These are phyloP conservation scores for Plemyria rubiginata DNA, from an alignment of 2,888 invertebrate genomes.

Conservation along the genomic window DNA sequence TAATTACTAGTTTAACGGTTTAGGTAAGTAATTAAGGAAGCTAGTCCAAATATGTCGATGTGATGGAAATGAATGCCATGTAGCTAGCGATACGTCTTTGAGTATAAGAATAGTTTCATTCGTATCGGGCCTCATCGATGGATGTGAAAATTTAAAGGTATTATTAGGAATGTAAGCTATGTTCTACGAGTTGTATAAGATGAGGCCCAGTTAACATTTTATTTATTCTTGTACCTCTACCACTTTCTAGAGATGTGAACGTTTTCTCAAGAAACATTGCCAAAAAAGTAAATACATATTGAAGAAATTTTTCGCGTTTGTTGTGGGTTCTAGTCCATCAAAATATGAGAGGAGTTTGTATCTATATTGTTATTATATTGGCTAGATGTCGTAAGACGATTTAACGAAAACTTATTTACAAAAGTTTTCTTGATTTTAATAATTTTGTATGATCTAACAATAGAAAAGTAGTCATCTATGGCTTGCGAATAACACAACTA, in stretches of 20 bases:
- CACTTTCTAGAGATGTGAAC: conserved; percentile 47
- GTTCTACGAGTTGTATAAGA: conserved; percentile 32
- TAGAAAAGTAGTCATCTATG: conserved; percentile 77
- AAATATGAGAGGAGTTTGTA: conserved; percentile 70
- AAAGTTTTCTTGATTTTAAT: conserved; percentile 71
- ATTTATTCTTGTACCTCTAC: conserved; percentile 41
- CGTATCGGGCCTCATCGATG: conserved; percentile 45
- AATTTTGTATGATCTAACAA: conserved; percentile 79
- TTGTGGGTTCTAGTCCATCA: conserved; percentile 83
- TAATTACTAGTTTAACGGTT: conserved; percentile 76
- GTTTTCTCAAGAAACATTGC: conserved; percentile 53
- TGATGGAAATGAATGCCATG: conserved; percentile 81
- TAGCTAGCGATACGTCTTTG: conserved; percentile 64
- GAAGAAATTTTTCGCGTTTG: conserved; percentile 62
- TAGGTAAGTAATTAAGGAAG: conserved; percentile 81
- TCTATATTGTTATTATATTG: conserved; percentile 67
- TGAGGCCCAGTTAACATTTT: conserved; percentile 43
- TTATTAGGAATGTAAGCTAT: conserved; percentile 45
- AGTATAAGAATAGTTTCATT: conserved; percentile 46
- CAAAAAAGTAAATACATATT: conserved; percentile 64
- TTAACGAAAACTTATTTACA: conserved; percentile 42
- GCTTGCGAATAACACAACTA: conserved; percentile 84
- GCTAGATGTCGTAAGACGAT: conserved; percentile 48
- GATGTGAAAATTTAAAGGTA: conserved; percentile 49
- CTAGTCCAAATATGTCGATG: conserved; percentile 83